Percentiles rank a stretch among this genome's conserved stretches.
phyloP scores from a whole-genome alignment of 2,797 vertebrate genomes.

The Gila robusta region DNA sequence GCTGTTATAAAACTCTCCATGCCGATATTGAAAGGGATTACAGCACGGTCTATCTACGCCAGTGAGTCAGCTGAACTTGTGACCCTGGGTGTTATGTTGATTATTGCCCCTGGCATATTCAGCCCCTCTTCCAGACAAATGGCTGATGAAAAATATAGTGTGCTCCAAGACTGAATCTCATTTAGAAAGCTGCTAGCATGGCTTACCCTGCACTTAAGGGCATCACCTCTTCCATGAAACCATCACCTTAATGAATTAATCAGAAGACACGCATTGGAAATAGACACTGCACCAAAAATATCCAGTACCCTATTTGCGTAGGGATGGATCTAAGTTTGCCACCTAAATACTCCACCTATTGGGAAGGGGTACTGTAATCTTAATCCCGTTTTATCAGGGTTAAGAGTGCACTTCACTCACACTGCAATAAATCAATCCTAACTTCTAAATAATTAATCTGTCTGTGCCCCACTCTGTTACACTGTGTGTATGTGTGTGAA shows the following conservation, averaged over 20 bases:
- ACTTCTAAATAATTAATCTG: conserved; percentile 82
- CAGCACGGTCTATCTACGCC: conserved; percentile 71
- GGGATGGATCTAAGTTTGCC: conserved; percentile 71
- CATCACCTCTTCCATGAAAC: conserved; percentile 75
- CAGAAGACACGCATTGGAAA: conserved; percentile 73
- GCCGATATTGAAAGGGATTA: conserved; percentile 75
- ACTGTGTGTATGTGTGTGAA: conserved; percentile 43
- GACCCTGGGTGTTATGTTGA: conserved; percentile 78
- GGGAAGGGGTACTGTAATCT: conserved; percentile 79
- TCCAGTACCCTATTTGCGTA: conserved; percentile 70
- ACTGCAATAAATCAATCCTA: conserved; percentile 80
- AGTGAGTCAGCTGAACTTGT: conserved; percentile 80
- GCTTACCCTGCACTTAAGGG: conserved; percentile 69
- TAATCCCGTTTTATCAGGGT: conserved; percentile 84
- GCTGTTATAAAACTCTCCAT: conserved; percentile 75
- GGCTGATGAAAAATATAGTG: conserved; percentile 16
- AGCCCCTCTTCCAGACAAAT: conserved; percentile 55
- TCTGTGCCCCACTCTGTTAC: conserved; percentile 72
- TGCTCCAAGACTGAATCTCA: conserved; percentile 40
- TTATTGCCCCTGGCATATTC: conserved; percentile 77
- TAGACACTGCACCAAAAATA: conserved; percentile 74
- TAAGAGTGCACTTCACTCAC: conserved; percentile 75
- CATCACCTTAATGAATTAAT: conserved; percentile 79
- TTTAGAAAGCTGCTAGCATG: conserved; percentile 62
- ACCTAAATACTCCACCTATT: conserved; percentile 70